Conservation (phyloP, 2,797 vertebrate species). For the Mus minutoides region DNA sequence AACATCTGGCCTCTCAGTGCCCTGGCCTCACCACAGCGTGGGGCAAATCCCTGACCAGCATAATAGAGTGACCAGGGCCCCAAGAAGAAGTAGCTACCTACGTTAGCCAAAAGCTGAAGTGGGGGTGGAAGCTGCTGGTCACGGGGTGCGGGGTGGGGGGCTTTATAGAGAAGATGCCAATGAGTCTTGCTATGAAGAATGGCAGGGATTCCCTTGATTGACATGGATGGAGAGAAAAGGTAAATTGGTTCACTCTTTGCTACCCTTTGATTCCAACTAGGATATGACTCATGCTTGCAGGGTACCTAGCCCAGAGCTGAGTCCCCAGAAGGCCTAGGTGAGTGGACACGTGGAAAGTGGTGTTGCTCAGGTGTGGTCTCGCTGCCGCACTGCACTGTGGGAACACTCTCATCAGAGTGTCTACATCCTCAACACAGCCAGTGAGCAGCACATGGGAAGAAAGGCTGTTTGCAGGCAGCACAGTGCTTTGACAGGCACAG, state of each 20-base stretch:
- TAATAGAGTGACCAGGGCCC: background rate
- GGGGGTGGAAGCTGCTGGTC: background rate
- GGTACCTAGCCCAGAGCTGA: background rate
- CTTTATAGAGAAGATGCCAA: background rate
- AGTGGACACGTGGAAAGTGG: background rate
- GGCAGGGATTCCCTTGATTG: background rate
- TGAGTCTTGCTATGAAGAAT: background rate
- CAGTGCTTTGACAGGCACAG: background rate
- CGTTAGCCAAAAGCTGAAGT: background rate
- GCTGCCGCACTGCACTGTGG: background rate
- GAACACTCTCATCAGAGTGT: background rate
- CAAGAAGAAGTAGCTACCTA: background rate
- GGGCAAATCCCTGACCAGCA: background rate
- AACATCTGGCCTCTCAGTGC: background rate
- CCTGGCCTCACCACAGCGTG: background rate
- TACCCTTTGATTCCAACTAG: background rate
- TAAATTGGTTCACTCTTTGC: background rate
- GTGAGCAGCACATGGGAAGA: no score
- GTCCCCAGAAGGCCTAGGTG: background rate
- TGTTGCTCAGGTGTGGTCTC: no score
- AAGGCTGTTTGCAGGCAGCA: no score
- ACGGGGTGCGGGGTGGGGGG: no score
- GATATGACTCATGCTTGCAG: background rate
- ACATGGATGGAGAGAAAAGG: background rate
- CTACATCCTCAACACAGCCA: background rate